Base-by-base conservation (phyloP, 2,113 vertebrate species). In the Ochotona curzoniae region DNA sequence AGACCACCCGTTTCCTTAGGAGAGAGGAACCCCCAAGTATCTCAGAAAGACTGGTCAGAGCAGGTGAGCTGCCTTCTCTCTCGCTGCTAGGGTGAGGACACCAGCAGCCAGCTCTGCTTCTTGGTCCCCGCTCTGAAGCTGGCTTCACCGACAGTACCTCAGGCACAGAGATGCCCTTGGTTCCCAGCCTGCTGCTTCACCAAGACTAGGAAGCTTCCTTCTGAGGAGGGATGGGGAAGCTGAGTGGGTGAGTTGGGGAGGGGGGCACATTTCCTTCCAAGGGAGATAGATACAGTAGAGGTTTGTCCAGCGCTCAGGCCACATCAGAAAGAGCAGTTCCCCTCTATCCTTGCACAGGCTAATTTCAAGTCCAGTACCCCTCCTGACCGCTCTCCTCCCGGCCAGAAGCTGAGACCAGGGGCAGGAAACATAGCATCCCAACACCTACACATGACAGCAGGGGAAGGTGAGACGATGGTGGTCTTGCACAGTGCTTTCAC, bases 141-240 rank as follows among this genome's bases (percentile, higher is more conserved):
- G 69, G 86, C 86, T 92, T 91, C 94, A 90, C 49, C 8, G 0
- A 18, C 23, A n/a, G 66, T 23, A 66, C 14, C 12, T 60, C n/a
- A 92, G 84, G 64, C 38, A 51, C 26, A 32, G 75, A 11, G 38
- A 21, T 51, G 61, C 74, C 38, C 38, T 9, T 32, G 71, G 85
- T 47, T 38, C 32, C 5, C 0, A 18, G 49, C 26, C 86, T 64
- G 20, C 81, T 51, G 20, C 76, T 64, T 54, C 70, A 71, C 12
- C 18, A 76, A 84, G 38, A 74, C 57, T 11, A 6, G 38, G 38
- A 35, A 83, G 60, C 32, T 89, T 93, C 92, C 60, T 82, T 94
- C 30, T 12, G 63, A 38, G 76, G 26, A 87, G 35, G 38, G 15
- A 54, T 89, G 84, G 85, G 93, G 89, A 89, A 73, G 51, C 75